These are phyloP conservation scores for Drosophila pallidifrons DNA, from an alignment of 1,140 invertebrate species.

Conservation along the genomic window DNA sequence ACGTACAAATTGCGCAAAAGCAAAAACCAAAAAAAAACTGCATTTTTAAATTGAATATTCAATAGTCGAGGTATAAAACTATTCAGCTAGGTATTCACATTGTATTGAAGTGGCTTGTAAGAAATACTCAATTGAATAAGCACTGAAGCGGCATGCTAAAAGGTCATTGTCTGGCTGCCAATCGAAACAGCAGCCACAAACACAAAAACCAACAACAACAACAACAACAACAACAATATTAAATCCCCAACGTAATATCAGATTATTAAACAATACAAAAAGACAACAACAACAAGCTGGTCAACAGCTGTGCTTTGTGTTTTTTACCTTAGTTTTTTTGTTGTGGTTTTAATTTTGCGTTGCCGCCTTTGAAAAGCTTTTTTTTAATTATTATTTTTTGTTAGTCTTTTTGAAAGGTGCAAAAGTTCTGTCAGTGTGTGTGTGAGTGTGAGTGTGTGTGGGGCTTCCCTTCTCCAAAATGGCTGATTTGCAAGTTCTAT, in stretches of 20 bases:
- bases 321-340: conserved; percentile 21
- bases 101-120: conserved; percentile 10
- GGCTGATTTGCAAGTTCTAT: conserved; percentile 16
- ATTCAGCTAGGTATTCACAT: conserved; percentile 12
- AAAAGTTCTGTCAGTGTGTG: conserved; percentile 47
- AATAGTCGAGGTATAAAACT: not conserved
- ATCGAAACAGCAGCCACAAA: conserved; percentile 40
- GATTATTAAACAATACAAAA: conserved; percentile 71
- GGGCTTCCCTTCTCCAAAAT: conserved; percentile 47
- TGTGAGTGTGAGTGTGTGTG: conserved; percentile 1
- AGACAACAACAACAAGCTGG: conserved; percentile 28
- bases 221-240: conserved; percentile 23
- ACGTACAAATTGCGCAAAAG: conserved; percentile 77
- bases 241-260: conserved; percentile 56
- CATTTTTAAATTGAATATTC: conserved; percentile 71
- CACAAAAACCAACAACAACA: conserved; percentile 22
- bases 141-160: conserved; percentile 75
- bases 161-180: conserved; percentile 76
- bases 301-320: conserved; percentile 58
- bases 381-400: conserved; percentile 66
- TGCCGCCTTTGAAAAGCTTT: conserved; percentile 50
- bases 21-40: conserved; percentile 10
- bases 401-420: conserved; percentile 55
- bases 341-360: conserved; percentile 37
- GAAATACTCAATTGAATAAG: conserved; percentile 56